Evolutionary conservation across 2,888 invertebrate genomes (phyloP).

Genomic region (Orchesella flavescens): DNA sequence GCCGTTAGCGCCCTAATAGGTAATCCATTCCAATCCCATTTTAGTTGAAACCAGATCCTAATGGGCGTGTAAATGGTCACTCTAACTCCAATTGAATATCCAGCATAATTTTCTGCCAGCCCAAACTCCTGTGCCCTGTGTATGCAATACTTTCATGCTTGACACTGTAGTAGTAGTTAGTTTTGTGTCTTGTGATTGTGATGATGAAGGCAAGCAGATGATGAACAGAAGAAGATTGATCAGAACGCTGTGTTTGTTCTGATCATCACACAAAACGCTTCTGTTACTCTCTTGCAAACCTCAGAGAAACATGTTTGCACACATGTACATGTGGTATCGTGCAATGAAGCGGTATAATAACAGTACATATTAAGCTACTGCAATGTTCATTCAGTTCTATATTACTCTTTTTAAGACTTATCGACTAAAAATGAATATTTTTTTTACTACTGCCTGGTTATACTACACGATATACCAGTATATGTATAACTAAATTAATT

Average conservation of each 20-base stretch:
- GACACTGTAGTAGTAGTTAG: too few species aligned
- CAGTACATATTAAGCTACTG: not conserved
- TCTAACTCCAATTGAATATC: slow-evolving; percentile 52
- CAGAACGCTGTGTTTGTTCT: not conserved
- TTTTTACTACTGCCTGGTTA: too few species aligned
- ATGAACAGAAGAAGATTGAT: too few species aligned
- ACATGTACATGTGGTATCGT: not conserved
- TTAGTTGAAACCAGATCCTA: slow-evolving; percentile 57
- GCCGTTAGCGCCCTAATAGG: slow-evolving; percentile 54
- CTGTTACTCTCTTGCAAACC: slow-evolving; percentile 3
- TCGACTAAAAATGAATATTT: too few species aligned
- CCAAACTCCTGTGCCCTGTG: not conserved
- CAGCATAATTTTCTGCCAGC: slow-evolving; percentile 28
- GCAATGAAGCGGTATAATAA: too few species aligned
- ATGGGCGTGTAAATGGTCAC: slow-evolving; percentile 58
- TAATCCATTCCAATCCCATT: slow-evolving; percentile 51
- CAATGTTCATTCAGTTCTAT: not conserved
- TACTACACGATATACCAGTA: too few species aligned
- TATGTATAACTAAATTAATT: too few species aligned
- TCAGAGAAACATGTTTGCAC: not conserved
- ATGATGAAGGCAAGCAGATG: not conserved
- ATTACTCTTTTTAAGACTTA: too few species aligned
- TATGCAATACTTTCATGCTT: too few species aligned
- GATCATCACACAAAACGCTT: not conserved
- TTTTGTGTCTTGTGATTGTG: not conserved